Percentiles rank a stretch among this genome's conserved stretches.
Conservation (phyloP, 1,140 invertebrate genomes). For the Spodoptera litura region DNA sequence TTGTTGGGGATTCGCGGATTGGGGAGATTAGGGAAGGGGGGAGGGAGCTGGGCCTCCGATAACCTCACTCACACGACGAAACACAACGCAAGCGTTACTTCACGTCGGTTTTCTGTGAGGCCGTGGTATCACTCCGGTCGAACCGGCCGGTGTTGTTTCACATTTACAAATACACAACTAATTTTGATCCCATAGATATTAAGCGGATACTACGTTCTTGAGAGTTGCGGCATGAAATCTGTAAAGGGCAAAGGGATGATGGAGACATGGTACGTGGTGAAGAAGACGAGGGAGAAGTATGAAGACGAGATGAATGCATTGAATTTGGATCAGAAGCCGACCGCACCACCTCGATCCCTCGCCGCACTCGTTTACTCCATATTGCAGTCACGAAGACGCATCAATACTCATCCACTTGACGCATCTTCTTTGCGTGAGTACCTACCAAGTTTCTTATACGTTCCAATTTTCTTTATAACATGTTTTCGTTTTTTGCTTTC, state of each 20-base stretch:
- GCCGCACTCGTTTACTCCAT: slow-evolving; percentile 96
- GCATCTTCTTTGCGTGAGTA: slow-evolving; percentile 49
- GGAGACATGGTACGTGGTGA: slow-evolving; percentile 96
- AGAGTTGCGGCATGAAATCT: slow-evolving; percentile 93
- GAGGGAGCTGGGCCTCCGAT: too few species aligned
- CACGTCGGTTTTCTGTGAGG: too few species aligned
- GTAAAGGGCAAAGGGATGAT: slow-evolving; percentile 98
- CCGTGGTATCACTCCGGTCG: too few species aligned
- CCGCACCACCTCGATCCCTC: slow-evolving; percentile 89
- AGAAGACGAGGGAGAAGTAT: slow-evolving; percentile 79
- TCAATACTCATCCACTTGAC: slow-evolving; percentile 77
- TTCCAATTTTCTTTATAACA: too few species aligned
- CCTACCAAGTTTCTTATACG: neutral
- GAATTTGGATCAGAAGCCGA: slow-evolving; percentile 87
- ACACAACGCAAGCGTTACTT: too few species aligned
- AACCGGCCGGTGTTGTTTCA: too few species aligned
- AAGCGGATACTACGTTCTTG: slow-evolving; percentile 90
- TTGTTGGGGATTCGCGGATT: too few species aligned
- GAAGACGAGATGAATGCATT: slow-evolving; percentile 71
- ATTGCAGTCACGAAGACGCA: slow-evolving; percentile 91
- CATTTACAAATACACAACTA: neutral
- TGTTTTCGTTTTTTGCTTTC: too few species aligned
- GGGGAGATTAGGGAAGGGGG: too few species aligned
- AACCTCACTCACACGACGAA: too few species aligned
- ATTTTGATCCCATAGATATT: slow-evolving; percentile 86